Conservation (phyloP, 2,113 vertebrate species). For the Peromyscus polionotus region DNA sequence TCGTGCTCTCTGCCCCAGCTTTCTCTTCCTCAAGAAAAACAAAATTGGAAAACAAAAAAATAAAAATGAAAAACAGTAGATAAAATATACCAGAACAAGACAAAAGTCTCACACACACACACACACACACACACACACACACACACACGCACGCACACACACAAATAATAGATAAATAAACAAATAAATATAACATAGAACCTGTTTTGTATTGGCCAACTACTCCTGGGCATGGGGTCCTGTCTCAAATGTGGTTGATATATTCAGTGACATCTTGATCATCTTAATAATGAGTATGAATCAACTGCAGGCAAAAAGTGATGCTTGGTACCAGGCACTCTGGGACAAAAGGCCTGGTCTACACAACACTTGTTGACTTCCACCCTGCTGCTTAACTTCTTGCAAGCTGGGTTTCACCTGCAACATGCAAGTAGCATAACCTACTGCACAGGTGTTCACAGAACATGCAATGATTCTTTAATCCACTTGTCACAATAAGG, state of each 20-base stretch:
- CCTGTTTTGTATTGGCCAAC: background rate
- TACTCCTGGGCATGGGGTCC: too few species aligned
- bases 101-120: background rate
- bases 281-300: background rate
- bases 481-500: background rate
- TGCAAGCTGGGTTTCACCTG: background rate
- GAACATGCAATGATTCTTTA: background rate
- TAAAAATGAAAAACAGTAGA: background rate
- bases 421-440: background rate
- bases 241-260: background rate
- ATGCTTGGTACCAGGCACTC: background rate
- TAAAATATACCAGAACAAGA: background rate
- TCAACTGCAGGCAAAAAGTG: background rate
- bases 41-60: background rate
- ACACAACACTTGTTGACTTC: background rate
- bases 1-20: background rate
- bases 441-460: background rate
- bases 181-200: background rate
- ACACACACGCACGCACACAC: too few species aligned
- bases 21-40: background rate
- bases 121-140: too few species aligned
- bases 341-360: background rate
- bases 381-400: background rate
- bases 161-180: too few species aligned
- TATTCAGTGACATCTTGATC: background rate